Base-by-base conservation (phyloP, 64 coral and sea anemone genomes). In the Platygyra sinensis region DNA sequence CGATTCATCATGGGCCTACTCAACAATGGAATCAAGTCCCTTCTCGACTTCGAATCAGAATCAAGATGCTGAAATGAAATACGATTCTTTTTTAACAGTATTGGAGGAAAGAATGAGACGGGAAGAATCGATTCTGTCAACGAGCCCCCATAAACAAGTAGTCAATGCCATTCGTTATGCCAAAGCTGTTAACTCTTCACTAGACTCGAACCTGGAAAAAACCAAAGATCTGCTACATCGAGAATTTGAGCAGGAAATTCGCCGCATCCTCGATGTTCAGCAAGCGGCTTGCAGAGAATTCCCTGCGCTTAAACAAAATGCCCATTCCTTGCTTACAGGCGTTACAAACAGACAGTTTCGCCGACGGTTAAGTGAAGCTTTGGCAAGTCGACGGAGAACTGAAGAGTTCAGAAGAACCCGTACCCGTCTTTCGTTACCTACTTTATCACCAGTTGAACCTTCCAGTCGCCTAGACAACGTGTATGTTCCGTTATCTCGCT, bases 181-280 rank as follows among this genome's bases (percentile, higher is more conserved):
- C 2, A 69, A 87, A 24, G 86, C 91, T 12, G 60, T 93, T 9
- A 93, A 93, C 57, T 88, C n/a, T 51, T 81, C 86, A 18, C 77
- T 93, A 6, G 75, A 78, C 30, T 88, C 91, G 22, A 89, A 30
- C 30, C 77, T 93, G 12, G 91, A 93, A 12, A 93, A 93, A 76
- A 88, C 36, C 18, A 38, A 89, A 15, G 67, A 74, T 31, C 55
- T 89, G 52, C 57, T 93, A 7, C 77, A 89, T 82, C 86, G 87
- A 38, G 91, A 93, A 62, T 93, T 93, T 64, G 91, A 93, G 72
- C 76, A 83, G 19, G 91, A 93, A 67, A 81, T 93, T 83, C 91
- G 77, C 30, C 91, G 91, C 10, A 88, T 93, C 61, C 20, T 93
- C 24, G 91, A 93, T 19, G 78, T 89, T 10, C 86, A 93, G 32